Evolutionary conservation across 2,888 invertebrate species (phyloP).

Genomic region (Papilio gigon): DNA sequence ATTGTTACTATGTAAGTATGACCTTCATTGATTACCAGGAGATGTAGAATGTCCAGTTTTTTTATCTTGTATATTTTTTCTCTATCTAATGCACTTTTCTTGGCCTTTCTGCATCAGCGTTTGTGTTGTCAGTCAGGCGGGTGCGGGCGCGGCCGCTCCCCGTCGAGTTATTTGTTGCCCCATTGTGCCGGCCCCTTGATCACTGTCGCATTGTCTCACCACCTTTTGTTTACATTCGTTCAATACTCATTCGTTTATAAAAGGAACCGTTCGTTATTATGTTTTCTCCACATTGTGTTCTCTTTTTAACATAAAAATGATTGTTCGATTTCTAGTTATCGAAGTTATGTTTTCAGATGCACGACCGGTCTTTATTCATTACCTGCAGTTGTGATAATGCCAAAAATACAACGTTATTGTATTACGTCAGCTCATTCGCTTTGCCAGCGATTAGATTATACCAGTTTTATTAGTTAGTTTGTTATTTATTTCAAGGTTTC

Average conservation of each 20-base stretch:
- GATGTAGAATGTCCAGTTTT: constrained; percentile 52
- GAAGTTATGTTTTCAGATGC: constrained; percentile 59
- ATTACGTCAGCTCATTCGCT: constrained; percentile 50
- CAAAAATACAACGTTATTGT: constrained; percentile 37
- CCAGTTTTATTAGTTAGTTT: constrained; percentile 47
- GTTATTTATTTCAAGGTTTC: constrained; percentile 47
- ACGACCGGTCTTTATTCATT: constrained; percentile 50
- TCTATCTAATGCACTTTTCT: constrained; percentile 71
- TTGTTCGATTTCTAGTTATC: constrained; percentile 56
- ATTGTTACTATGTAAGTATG: neutral
- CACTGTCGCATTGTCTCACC: constrained; percentile 75
- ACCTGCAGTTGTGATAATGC: constrained; percentile 25
- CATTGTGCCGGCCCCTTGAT: constrained; percentile 72
- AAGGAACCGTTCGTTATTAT: constrained; percentile 67
- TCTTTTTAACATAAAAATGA: constrained; percentile 40
- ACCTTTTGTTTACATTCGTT: constrained; percentile 75
- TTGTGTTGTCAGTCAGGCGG: constrained; percentile 77
- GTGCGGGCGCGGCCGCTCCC: constrained; percentile 65
- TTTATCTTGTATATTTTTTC: constrained; percentile 66
- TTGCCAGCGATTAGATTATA: constrained; percentile 49
- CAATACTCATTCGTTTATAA: constrained; percentile 70
- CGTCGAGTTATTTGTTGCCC: constrained; percentile 75
- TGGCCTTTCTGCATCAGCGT: constrained; percentile 64
- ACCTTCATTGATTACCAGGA: constrained; percentile 54
- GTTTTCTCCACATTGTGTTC: constrained; percentile 59